phyloP scores from a whole-genome alignment of 2,113 vertebrate genomes.

The Panthera uncia region DNA sequence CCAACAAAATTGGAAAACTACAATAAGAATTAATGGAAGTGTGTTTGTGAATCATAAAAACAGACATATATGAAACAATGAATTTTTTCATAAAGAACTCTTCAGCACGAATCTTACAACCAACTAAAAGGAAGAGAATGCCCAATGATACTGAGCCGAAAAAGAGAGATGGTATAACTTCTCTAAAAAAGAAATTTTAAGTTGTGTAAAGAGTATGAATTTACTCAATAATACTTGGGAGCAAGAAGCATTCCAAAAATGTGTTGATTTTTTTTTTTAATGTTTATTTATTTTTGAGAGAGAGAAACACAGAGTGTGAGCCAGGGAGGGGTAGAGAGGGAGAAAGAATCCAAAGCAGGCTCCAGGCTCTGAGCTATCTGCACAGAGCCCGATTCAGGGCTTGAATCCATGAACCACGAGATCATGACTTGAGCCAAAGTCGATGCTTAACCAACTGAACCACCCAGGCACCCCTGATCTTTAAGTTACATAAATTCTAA shows the following conservation, averaged over 20 bases:
- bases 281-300: no score
- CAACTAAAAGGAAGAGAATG: background rate
- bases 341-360: no score
- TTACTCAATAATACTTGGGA: background rate
- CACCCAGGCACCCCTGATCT: background rate
- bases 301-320: no score
- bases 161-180: background rate
- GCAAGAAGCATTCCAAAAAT: background rate
- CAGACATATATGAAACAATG: constrained; percentile 1
- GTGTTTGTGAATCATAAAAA: constrained; percentile 48
- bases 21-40: constrained; percentile 23
- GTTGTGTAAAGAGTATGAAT: background rate
- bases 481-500: constrained; percentile 42
- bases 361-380: no score
- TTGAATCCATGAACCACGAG: no score
- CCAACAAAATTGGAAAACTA: constrained; percentile 59
- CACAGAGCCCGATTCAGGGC: no score
- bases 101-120: background rate
- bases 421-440: no score
- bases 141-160: background rate
- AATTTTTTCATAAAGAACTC: background rate
- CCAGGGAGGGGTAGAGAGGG: no score
- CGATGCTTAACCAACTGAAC: no score
- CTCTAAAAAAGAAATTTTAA: background rate
- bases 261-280: background rate